A percentile compares a stretch with the other conserved stretches of the same genome.
Conservation (phyloP, 2,113 vertebrate genomes). For the Origma solitaria region DNA sequence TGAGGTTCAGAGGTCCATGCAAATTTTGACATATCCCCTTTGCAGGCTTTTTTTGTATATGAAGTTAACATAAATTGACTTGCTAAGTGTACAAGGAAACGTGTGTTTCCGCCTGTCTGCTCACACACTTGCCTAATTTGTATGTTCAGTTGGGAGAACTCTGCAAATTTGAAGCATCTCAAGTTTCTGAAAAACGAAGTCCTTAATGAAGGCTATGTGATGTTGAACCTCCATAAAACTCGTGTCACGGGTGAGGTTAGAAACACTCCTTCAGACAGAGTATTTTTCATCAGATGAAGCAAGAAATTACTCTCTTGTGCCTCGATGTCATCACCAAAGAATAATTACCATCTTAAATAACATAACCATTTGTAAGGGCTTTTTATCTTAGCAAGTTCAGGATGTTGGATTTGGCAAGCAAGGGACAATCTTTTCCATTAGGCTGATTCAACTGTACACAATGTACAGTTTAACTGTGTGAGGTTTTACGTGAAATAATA, state of each 20-base stretch:
- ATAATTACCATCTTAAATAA: neutral
- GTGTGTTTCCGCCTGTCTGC: neutral
- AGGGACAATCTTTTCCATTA: neutral
- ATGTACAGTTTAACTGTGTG: neutral
- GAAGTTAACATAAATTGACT: neutral
- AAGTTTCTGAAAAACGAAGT: neutral
- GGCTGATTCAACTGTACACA: neutral
- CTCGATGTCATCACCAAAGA: neutral
- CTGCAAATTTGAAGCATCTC: neutral
- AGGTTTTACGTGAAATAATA: neutral
- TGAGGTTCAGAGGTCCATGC: neutral
- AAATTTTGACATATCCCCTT: neutral
- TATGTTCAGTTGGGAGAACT: neutral
- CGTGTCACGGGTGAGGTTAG: neutral
- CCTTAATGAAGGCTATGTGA: neutral
- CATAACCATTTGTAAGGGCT: neutral
- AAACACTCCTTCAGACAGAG: neutral
- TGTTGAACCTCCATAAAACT: neutral
- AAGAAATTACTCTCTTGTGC: neutral
- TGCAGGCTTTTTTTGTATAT: neutral
- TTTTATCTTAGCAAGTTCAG: neutral
- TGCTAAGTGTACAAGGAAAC: neutral
- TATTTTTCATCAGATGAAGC: neutral
- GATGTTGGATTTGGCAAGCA: neutral
- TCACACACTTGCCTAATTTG: neutral